Percentiles rank a stretch among this genome's conserved stretches.
Conservation (phyloP, 2,113 vertebrate species). For the Oncorhynchus nerka region DNA sequence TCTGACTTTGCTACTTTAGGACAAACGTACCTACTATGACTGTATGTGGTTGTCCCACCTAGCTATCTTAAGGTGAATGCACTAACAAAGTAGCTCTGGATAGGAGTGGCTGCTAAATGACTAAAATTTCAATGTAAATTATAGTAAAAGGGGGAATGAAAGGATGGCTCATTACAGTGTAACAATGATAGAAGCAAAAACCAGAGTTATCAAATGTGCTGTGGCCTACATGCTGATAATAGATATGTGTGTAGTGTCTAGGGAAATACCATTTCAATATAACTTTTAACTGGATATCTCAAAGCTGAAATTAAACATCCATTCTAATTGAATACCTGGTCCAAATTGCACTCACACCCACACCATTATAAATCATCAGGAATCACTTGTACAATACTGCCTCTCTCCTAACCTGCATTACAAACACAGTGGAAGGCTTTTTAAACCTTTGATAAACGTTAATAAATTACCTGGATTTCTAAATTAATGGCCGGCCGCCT, state of each 20-base stretch:
- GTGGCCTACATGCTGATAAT: constrained; percentile 82
- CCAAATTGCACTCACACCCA: constrained; percentile 87
- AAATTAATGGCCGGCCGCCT: constrained; percentile 99
- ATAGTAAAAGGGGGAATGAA: constrained; percentile 24
- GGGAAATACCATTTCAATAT: constrained; percentile 95
- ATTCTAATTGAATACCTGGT: constrained; percentile 99
- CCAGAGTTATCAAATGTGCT: constrained; percentile 67
- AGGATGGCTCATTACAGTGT: constrained; percentile 33
- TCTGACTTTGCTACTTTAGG: no score
- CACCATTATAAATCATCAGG: constrained; percentile 98
- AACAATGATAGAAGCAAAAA: constrained; percentile 55
- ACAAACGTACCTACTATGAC: no score
- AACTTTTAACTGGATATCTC: constrained; percentile 99
- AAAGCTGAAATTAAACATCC: constrained; percentile 95
- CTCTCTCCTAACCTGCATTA: constrained; percentile 93
- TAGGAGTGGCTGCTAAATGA: no score
- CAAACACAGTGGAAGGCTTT: constrained; percentile 97
- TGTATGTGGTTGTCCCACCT: no score
- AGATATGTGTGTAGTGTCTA: constrained; percentile 88
- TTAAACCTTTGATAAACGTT: constrained; percentile 98
- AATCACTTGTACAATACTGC: constrained; percentile 93
- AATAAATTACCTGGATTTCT: constrained; percentile 99
- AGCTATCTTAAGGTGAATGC: no score
- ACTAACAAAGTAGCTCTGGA: no score
- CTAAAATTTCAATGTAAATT: background rate